phyloP scores from a whole-genome alignment of 30 jellyfish, hydroid and myxozoan species.

The Hydractinia echinata region DNA sequence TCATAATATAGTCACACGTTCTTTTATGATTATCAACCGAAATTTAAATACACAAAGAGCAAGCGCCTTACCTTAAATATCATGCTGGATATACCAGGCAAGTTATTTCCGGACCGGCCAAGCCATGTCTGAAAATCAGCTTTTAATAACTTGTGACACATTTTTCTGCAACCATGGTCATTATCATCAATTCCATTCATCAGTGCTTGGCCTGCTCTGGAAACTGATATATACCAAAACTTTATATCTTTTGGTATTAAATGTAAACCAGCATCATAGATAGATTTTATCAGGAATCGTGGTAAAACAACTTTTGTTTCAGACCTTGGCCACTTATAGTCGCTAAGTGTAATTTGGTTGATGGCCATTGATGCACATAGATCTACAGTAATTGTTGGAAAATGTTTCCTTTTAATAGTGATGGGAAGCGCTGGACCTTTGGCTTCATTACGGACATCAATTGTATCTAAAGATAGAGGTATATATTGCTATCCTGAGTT shows the following conservation, averaged over 20 bases:
- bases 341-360: neutral
- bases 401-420: neutral
- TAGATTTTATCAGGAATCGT: neutral
- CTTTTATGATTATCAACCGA: no score
- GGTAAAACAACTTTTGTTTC: neutral
- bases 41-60: no score
- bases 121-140: neutral
- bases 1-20: no score
- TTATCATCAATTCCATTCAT: neutral
- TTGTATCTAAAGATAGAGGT: neutral
- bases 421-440: conserved; percentile 8
- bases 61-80: neutral
- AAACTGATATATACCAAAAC: neutral
- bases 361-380: neutral
- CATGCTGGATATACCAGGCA: neutral
- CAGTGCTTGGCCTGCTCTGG: neutral
- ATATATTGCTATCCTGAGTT: neutral
- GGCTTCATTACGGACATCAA: neutral
- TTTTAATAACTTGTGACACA: neutral
- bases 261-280: neutral
- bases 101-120: neutral
- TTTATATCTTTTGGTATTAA: neutral
- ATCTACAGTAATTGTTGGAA: neutral
- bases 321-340: conserved; percentile 7
- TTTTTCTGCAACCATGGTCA: neutral